A percentile compares a stretch with the other conserved stretches of the same genome.
phyloP scores from a whole-genome alignment of 2,113 vertebrate species.

The Cyanocitta stelleri region DNA sequence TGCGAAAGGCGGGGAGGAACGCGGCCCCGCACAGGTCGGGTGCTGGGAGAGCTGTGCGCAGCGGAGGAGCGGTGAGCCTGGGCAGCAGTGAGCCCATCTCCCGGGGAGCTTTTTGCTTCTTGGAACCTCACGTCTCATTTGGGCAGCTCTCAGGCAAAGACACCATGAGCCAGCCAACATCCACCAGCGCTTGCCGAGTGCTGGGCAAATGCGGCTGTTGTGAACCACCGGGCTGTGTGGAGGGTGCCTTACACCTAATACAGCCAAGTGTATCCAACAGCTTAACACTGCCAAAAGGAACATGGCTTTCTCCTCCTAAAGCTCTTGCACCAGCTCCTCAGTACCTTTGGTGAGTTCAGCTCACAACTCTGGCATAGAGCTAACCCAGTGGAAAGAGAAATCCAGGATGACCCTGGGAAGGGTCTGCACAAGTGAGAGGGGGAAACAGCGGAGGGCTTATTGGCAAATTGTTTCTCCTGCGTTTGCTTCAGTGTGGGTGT shows the following conservation, averaged over 20 bases:
- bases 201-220: fast-evolving
- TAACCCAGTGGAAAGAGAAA: not conserved
- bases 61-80: fast-evolving
- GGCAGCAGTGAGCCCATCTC: not conserved
- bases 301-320: not conserved
- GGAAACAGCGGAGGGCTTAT: not conserved
- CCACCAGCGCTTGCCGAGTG: fast-evolving
- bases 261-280: not conserved
- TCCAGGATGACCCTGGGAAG: not conserved
- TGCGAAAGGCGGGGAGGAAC: fast-evolving
- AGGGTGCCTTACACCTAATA: fast-evolving
- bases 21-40: not conserved
- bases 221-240: fast-evolving
- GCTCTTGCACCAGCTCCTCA: not conserved
- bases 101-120: fast-evolving
- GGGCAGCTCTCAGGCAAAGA: not conserved
- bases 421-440: not conserved
- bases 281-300: not conserved
- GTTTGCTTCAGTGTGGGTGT: too few relatives aligned
- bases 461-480: not conserved
- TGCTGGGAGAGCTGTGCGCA: not conserved
- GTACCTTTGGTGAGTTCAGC: not conserved
- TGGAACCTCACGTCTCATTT: fast-evolving
- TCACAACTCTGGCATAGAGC: fast-evolving
- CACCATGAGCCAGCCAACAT: fast-evolving